phyloP scores from a whole-genome alignment of 2,797 vertebrate species.

The Xiphorhynchus erythropygius region DNA sequence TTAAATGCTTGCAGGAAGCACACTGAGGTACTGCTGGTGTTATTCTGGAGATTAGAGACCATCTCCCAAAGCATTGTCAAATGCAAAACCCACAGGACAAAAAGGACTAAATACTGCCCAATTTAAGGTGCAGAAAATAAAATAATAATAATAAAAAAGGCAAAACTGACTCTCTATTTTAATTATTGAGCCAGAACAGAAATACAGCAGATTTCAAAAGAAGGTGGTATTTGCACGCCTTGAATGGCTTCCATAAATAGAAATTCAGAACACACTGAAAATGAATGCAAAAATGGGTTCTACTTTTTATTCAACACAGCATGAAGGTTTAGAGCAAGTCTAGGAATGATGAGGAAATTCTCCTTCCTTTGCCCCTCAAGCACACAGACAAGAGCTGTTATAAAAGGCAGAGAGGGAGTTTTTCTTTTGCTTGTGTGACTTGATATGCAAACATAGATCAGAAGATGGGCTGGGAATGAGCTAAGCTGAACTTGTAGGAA shows the following conservation, averaged over 20 bases:
- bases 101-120: neutral
- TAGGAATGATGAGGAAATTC: neutral
- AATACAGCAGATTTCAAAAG: constrained; percentile 8
- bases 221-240: neutral
- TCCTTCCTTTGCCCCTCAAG: neutral
- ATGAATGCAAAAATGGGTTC: neutral
- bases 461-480: neutral
- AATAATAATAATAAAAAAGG: neutral
- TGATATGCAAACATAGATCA: neutral
- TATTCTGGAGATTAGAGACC: neutral
- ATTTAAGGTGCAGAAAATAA: neutral
- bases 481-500: neutral
- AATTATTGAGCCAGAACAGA: constrained; percentile 18
- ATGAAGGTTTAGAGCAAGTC: neutral
- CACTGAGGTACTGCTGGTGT: neutral
- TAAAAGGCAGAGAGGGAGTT: neutral
- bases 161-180: neutral
- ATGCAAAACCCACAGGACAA: neutral
- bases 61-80: neutral
- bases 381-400: neutral
- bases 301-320: neutral
- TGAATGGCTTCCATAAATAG: constrained; percentile 43
- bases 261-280: constrained; percentile 1
- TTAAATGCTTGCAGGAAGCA: neutral
- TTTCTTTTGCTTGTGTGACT: neutral